These are phyloP conservation scores for Pelvicachromis taeniatus DNA, from an alignment of 2,113 vertebrate genomes.

Conservation along the genomic window DNA sequence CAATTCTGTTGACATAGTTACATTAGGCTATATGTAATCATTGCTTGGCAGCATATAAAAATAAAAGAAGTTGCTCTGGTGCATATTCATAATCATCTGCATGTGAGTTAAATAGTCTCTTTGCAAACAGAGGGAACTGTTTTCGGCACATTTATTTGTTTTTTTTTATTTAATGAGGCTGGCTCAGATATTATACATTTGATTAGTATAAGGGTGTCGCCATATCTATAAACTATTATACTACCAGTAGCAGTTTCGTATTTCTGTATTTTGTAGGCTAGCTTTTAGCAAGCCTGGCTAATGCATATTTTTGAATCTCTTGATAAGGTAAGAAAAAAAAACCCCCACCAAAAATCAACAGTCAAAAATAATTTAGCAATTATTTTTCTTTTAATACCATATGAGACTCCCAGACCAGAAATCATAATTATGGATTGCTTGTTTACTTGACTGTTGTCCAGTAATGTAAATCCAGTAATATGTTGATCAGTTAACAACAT, in stretches of 20 bases:
- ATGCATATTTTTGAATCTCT: slow-evolving; percentile 56
- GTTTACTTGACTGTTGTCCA: background rate
- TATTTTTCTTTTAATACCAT: background rate
- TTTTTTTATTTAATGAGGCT: slow-evolving; percentile 27
- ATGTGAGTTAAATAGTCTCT: slow-evolving; percentile 44
- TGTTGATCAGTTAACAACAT: background rate
- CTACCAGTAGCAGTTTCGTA: slow-evolving; percentile 49
- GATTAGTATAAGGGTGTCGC: slow-evolving; percentile 20
- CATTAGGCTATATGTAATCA: slow-evolving; percentile 59
- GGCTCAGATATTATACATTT: slow-evolving; percentile 53
- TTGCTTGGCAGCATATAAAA: slow-evolving; percentile 72
- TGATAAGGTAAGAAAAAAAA: background rate
- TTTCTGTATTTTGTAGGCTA: slow-evolving; percentile 15
- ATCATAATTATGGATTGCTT: background rate
- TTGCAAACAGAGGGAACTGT: slow-evolving; percentile 48
- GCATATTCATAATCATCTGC: slow-evolving; percentile 64
- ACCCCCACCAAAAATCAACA: background rate
- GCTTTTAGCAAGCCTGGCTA: slow-evolving; percentile 19
- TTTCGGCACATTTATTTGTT: slow-evolving; percentile 33
- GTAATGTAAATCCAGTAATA: background rate
- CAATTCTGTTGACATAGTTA: slow-evolving; percentile 62
- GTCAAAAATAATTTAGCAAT: background rate
- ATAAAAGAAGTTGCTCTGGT: slow-evolving; percentile 73
- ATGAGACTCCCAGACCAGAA: background rate
- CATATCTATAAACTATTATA: slow-evolving; percentile 5